Evolutionary conservation across 2,113 vertebrate species (phyloP), one percentile per base, ranked within the genome.

Genomic region (Zosterops pallidus): DNA sequence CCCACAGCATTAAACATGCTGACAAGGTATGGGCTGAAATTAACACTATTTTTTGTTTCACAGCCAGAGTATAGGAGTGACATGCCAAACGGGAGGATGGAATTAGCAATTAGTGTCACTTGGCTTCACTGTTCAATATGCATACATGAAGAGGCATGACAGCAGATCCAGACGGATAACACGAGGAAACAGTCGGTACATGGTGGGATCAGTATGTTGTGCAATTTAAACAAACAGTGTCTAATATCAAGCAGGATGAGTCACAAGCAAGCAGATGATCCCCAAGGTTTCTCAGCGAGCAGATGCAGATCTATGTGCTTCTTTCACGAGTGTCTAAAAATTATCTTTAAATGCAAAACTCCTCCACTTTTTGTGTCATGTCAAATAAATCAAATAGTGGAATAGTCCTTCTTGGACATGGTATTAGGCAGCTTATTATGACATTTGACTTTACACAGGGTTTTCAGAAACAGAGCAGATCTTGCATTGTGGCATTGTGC

Each of bases 111-210:
- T 83, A 26, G 37, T 55, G 83, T 86, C 89, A 67, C 77, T 94
- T 70, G 77, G 80, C 77, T 83, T 84, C 42, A 21, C 46, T n/a
- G 60, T 82, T 94, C 82, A 46, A 78, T 63, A 86, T 1, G 4
- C 52, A 65, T 20, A 44, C 93, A 62, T 92, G 81, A 95, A 87
- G 93, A 92, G 93, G 86, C 86, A 89, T 5, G 50, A 82, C 74
- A 92, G 53, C 67, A 92, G 94, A 96, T 95, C 81, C 89, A 94
- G 94, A 95, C 26, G 75, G 94, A 94, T 89, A 94, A 94, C 90
- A 44, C 0, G 5, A 95, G 70, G 84, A 92, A 96, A 79, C 53
- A 91, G 86, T 82, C 21, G 0, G 72, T 62, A 76, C 65, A 33
- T 6, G 84, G 91, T 89, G 87, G 93, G 84, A 89, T 90, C 78